A percentile compares a stretch with the other conserved stretches of the same genome.
Conservation (phyloP, 2,797 vertebrate species). For the Pipistrellus nathusii region DNA sequence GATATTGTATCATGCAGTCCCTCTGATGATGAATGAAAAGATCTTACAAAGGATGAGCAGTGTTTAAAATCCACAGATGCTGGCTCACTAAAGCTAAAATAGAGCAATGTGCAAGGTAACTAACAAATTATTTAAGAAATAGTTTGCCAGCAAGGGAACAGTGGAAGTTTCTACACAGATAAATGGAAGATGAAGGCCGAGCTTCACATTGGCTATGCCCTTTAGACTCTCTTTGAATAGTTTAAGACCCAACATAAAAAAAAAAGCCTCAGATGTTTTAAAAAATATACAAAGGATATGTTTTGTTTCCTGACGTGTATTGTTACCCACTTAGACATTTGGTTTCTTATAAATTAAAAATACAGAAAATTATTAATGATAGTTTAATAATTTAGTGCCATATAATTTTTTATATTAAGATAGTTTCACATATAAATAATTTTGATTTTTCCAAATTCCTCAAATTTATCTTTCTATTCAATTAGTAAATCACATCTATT, state of each 20-base stretch:
- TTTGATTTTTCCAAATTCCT: background rate
- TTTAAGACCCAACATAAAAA: slow-evolving; percentile 62
- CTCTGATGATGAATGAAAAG: background rate
- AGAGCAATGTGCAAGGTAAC: background rate
- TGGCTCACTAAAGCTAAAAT: slow-evolving; percentile 49
- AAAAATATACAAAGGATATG: slow-evolving; percentile 30
- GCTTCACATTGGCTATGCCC: slow-evolving; percentile 32
- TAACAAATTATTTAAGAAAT: slow-evolving; percentile 69
- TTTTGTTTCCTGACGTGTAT: slow-evolving; percentile 62
- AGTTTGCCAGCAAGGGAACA: slow-evolving; percentile 61
- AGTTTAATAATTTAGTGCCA: background rate
- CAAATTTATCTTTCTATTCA: background rate
- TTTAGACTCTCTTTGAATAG: background rate
- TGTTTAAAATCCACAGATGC: slow-evolving; percentile 51
- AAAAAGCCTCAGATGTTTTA: slow-evolving; percentile 46
- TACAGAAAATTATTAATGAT: background rate
- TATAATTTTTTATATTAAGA: background rate
- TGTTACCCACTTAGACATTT: too few species aligned
- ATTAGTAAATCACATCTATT: background rate
- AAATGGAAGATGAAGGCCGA: slow-evolving; percentile 27
- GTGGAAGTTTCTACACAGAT: background rate
- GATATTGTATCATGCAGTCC: slow-evolving; percentile 42
- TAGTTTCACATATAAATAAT: background rate
- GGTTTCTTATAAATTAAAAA: background rate
- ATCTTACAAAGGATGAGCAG: slow-evolving; percentile 12